These are phyloP conservation scores for Watsonalla cultraria DNA, from an alignment of 2,888 invertebrate species.

Conservation along the genomic window DNA sequence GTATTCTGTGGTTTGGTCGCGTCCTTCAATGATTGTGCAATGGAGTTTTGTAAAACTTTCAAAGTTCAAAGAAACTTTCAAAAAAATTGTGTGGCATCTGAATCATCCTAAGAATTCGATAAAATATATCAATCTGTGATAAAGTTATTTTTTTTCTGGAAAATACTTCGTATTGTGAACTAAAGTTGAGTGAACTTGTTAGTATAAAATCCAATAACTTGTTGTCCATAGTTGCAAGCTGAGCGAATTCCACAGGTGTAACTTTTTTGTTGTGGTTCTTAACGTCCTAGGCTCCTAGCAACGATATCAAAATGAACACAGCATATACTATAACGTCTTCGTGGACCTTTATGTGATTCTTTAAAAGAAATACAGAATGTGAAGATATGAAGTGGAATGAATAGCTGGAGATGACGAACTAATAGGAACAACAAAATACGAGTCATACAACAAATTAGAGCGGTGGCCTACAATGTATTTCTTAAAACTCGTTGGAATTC, in stretches of 20 bases:
- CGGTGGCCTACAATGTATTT: conserved; percentile 63
- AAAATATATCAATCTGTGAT: background rate
- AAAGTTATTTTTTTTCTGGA: conserved; percentile 5
- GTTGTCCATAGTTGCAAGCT: conserved; percentile 40
- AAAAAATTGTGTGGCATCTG: conserved; percentile 10
- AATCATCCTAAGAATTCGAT: background rate
- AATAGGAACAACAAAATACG: conserved; percentile 18
- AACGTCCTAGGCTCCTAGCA: conserved; percentile 64
- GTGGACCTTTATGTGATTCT: conserved; percentile 5
- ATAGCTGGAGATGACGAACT: conserved; percentile 10
- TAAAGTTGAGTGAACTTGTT: conserved; percentile 73
- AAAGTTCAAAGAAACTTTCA: conserved; percentile 47
- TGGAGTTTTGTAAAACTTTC: conserved; percentile 54
- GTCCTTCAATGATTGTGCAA: conserved; percentile 44
- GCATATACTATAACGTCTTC: conserved; percentile 8
- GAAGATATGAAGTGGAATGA: conserved; percentile 11
- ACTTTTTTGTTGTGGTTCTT: conserved; percentile 64
- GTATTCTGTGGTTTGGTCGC: conserved; percentile 3
- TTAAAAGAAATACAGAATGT: conserved; percentile 11
- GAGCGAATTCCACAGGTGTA: conserved; percentile 67
- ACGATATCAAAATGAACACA: conserved; percentile 39
- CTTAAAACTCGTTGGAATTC: conserved; percentile 38
- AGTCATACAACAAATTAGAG: conserved; percentile 70
- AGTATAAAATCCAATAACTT: conserved; percentile 3
- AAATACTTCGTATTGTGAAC: conserved; percentile 27